Evolutionary conservation across 2,888 invertebrate genomes (phyloP), one percentile per base, ranked within the genome.

Genomic region (Penaeus monodon): DNA sequence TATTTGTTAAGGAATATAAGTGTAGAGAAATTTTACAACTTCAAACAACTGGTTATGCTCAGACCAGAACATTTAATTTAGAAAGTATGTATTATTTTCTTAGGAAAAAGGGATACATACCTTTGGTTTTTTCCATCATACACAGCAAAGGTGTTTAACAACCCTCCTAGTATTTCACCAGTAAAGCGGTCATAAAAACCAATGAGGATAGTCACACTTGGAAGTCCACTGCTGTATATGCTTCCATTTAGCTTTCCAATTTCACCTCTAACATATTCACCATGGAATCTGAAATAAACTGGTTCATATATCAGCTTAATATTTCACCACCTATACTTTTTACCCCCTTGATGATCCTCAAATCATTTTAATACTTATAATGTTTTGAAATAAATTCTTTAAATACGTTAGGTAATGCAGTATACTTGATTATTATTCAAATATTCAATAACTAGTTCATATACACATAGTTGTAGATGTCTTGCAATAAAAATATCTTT

Each of bases 181-280:
- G 95, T 95, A 22, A 93, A 93, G 91, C 94, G 94, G 89, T 95
- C 93, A 92, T 96, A 98, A 24, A 95, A 96, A 38, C 98, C 98
- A 91, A 98, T 96, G 66, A 98, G 94, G 12, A 98, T 96, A 4
- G 97, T 97, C 7, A 97, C 98, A 94, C 97, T 98, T 90, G 95
- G 95, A 65, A 98, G 93, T 6, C 98, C 98, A 76, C 93, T 76
- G 44, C 66, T 79, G 66, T 80, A 81, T 38, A 89, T 84, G n/a
- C 44, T 63, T 20, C 81, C 65, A 12, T 29, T 22, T 4, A 29
- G n/a, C 10, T n/a, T 33, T 17, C 88, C 81, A 17, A 44, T 57
- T 44, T 84, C 76, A 38, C 88, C 88, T 57, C 76, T 80, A 57
- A 88, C 88, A 57, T 88, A 88, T 44, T 88, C 88, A 2, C 88